These are phyloP conservation scores for Acipenser oxyrinchus DNA, from an alignment of 2,797 vertebrate species.

Conservation along the genomic window DNA sequence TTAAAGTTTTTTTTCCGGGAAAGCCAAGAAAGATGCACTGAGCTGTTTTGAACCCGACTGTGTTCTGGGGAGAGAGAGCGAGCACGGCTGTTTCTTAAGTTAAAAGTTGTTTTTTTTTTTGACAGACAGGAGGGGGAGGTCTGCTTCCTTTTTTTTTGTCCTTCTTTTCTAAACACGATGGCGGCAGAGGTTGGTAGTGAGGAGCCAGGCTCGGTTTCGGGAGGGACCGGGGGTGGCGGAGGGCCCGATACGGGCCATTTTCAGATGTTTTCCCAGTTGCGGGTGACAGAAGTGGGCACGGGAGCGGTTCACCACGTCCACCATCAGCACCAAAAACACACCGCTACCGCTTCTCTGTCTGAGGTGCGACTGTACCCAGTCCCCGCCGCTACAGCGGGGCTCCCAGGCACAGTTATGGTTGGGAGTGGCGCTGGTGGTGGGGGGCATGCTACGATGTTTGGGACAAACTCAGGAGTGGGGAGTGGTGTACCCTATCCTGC, in stretches of 20 bases:
- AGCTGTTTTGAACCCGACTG: constrained; percentile 10
- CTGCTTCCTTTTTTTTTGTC: constrained; percentile 56
- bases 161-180: constrained; percentile 61
- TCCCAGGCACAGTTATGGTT: constrained; percentile 33
- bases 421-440: constrained; percentile 56
- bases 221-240: constrained; percentile 56
- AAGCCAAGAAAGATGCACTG: too few species aligned
- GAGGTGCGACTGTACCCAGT: constrained; percentile 46
- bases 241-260: constrained; percentile 64
- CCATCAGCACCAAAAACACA: constrained; percentile 51
- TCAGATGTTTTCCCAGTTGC: constrained; percentile 51
- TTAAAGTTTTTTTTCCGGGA: too few species aligned
- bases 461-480: constrained; percentile 51
- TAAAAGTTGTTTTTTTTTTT: constrained; percentile 11
- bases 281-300: constrained; percentile 47
- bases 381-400: constrained; percentile 39
- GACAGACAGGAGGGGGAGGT: constrained; percentile 52
- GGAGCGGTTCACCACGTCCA: constrained; percentile 33
- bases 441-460: constrained; percentile 48
- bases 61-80: background rate
- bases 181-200: constrained; percentile 82
- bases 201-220: constrained; percentile 64
- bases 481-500: constrained; percentile 50
- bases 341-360: constrained; percentile 48
- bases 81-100: constrained; percentile 21